Evolutionary conservation across 2,113 vertebrate genomes (phyloP).

Genomic region (Gobiocypris rarus): DNA sequence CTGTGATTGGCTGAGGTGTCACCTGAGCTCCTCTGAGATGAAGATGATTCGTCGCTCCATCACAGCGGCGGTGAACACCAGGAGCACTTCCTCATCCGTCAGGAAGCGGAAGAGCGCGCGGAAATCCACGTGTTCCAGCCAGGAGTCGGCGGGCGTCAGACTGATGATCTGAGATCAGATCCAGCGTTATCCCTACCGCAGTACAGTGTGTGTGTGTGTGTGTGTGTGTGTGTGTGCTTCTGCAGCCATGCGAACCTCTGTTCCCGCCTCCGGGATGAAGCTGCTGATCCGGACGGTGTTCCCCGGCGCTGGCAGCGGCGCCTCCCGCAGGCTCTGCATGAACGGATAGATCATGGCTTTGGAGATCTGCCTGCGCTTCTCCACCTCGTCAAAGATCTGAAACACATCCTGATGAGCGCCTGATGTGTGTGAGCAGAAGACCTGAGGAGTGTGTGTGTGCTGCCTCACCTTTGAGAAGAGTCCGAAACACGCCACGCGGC

Average conservation of each 20-base stretch:
- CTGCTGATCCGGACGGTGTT: constrained; percentile 92
- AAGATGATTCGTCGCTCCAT: constrained; percentile 91
- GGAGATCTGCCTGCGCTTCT: constrained; percentile 93
- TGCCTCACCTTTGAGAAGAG: constrained; percentile 88
- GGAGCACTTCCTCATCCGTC: constrained; percentile 80
- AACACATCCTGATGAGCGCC: not conserved
- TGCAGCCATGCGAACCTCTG: constrained; percentile 76
- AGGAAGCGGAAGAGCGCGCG: constrained; percentile 81
- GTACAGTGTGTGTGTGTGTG: too few relatives aligned
- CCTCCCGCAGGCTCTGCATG: constrained; percentile 94
- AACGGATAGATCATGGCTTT: constrained; percentile 95
- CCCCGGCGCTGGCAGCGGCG: constrained; percentile 89
- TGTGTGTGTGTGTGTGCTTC: too few relatives aligned
- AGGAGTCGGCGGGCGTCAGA: constrained; percentile 89
- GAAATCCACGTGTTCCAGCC: constrained; percentile 92
- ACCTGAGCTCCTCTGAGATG: constrained; percentile 91
- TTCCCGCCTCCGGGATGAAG: constrained; percentile 93
- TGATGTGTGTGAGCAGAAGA: too few relatives aligned
- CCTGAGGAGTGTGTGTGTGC: not conserved
- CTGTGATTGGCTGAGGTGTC: constrained; percentile 8
- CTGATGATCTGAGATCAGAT: constrained; percentile 77
- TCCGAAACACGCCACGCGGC: constrained; percentile 90
- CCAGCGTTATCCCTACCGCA: too few relatives aligned
- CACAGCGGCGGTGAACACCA: constrained; percentile 85
- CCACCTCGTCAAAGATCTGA: constrained; percentile 95